These are phyloP conservation scores for Ardeotis arabs DNA, from an alignment of 2,113 vertebrate species.

Conservation along the genomic window DNA sequence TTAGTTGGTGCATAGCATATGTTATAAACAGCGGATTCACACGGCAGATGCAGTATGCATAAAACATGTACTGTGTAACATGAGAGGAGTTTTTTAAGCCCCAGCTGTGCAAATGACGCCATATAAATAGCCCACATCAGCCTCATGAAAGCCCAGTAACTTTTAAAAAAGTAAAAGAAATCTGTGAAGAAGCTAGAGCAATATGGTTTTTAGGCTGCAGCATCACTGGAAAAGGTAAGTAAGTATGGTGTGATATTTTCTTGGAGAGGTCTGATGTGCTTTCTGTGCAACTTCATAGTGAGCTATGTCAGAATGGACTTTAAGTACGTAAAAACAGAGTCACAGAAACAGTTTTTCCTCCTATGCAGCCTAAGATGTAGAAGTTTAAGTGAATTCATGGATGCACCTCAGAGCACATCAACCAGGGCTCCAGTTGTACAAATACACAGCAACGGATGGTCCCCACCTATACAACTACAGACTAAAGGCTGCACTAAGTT, in stretches of 20 bases:
- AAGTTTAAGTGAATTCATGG: not conserved
- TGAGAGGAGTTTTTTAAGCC: not conserved
- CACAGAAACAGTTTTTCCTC: not conserved
- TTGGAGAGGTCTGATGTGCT: not conserved
- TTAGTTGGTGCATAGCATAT: not conserved
- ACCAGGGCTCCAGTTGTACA: rapidly evolving
- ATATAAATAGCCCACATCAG: not conserved
- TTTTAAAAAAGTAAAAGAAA: not conserved
- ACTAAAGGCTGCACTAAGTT: not conserved
- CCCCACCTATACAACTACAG: not conserved
- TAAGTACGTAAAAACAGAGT: not conserved
- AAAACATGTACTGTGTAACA: rapidly evolving
- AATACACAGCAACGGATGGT: not conserved
- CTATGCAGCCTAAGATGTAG: not conserved
- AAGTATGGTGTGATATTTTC: rapidly evolving
- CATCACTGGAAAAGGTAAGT: not conserved
- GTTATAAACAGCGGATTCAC: not conserved
- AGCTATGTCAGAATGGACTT: not conserved
- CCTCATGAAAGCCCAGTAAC: not conserved
- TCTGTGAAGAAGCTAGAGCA: not conserved
- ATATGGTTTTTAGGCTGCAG: not conserved
- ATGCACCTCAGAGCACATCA: rapidly evolving
- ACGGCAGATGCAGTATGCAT: not conserved
- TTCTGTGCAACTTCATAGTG: not conserved
- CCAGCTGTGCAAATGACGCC: not conserved